Conservation (phyloP, 2,797 vertebrate species). For the Hoplostethus mediterraneus region DNA sequence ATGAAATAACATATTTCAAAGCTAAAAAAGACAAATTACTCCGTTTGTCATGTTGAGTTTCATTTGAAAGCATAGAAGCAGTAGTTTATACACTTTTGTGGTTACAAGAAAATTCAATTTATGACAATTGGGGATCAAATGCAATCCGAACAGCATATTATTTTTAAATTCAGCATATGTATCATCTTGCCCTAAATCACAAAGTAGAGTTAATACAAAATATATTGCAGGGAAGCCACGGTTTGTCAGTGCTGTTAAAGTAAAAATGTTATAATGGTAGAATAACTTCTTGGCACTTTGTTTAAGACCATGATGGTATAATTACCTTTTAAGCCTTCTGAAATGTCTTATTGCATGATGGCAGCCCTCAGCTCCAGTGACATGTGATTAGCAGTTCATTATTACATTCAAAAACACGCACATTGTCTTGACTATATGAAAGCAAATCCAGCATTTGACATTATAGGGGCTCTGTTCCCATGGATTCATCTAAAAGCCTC, state of each 20-base stretch:
- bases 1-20: neutral
- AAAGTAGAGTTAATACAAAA: neutral
- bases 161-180: neutral
- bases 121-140: neutral
- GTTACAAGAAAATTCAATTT: neutral
- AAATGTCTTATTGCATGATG: constrained; percentile 41
- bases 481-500: constrained; percentile 26
- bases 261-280: constrained; percentile 1
- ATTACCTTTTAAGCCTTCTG: constrained; percentile 67
- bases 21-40: constrained; percentile 13
- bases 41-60: constrained; percentile 41
- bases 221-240: neutral
- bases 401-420: constrained; percentile 26
- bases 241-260: no score
- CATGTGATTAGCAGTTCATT: constrained; percentile 57
- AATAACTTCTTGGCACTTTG: constrained; percentile 5
- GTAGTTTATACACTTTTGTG: neutral
- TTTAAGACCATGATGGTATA: constrained; percentile 29
- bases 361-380: constrained; percentile 46
- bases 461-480: constrained; percentile 30
- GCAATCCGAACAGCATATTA: neutral
- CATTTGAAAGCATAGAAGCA: constrained; percentile 33
- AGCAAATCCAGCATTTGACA: constrained; percentile 49
- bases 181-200: neutral
- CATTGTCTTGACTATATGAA: constrained; percentile 18